Evolutionary conservation across 2,797 vertebrate species (phyloP).

Genomic region (Pteropus rufus): DNA sequence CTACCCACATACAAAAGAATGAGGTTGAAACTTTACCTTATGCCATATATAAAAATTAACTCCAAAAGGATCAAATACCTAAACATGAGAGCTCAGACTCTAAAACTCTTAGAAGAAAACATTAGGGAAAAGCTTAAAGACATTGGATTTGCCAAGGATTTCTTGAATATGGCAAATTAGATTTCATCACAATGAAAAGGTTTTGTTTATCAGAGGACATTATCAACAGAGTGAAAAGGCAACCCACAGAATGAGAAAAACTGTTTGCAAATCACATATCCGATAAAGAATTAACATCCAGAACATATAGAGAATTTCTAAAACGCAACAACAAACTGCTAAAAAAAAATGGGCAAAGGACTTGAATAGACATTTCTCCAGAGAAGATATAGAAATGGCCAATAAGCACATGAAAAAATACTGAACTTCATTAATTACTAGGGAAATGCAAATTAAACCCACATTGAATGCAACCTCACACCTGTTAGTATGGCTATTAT

Average conservation of each 20-base stretch:
- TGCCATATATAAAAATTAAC: not conserved
- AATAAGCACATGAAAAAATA: not conserved
- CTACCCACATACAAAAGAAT: not conserved
- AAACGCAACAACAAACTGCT: not conserved
- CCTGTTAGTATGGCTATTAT: not conserved
- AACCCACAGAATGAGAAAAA: not conserved
- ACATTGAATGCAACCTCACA: not conserved
- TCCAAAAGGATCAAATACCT: not conserved
- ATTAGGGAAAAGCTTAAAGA: not conserved
- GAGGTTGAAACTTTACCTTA: not conserved
- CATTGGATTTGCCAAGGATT: not conserved
- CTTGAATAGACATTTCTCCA: not conserved
- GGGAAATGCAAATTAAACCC: not conserved
- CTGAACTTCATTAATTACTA: not conserved
- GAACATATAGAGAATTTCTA: not conserved
- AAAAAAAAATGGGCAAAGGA: not conserved
- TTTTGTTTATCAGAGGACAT: not conserved
- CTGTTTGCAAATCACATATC: not conserved
- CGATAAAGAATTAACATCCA: not conserved
- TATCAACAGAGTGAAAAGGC: not conserved
- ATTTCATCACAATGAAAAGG: not conserved
- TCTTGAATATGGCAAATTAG: not conserved
- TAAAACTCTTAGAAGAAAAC: not conserved
- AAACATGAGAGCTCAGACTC: not conserved
- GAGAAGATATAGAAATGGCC: not conserved